These are phyloP conservation scores for Apamea sordens DNA, from an alignment of 2,888 invertebrate species.

Conservation along the genomic window DNA sequence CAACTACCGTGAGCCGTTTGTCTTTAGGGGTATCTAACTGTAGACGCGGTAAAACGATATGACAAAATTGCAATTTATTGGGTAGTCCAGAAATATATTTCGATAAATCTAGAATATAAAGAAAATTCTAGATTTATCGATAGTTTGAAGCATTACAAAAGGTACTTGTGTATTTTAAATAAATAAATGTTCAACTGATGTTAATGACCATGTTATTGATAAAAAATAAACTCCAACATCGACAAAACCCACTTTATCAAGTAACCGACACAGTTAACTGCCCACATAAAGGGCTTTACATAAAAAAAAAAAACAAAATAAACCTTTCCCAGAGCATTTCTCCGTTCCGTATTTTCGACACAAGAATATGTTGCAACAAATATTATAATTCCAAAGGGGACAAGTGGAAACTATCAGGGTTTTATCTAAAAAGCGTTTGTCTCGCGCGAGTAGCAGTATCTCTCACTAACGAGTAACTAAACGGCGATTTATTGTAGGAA, in stretches of 20 bases:
- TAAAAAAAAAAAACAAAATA: background rate
- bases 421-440: conserved; percentile 65
- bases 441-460: conserved; percentile 52
- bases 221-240: conserved; percentile 14
- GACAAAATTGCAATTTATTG: background rate
- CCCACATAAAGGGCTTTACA: background rate
- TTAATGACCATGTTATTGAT: background rate
- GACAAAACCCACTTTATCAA: background rate
- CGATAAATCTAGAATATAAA: background rate
- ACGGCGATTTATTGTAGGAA: conserved; percentile 57
- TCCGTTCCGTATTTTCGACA: conserved; percentile 30
- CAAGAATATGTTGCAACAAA: conserved; percentile 37
- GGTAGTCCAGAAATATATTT: background rate
- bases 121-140: no score
- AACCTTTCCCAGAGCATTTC: conserved; percentile 22
- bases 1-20: background rate
- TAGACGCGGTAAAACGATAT: background rate
- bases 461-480: conserved; percentile 60
- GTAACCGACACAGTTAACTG: background rate
- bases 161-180: background rate
- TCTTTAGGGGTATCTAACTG: background rate
- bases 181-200: background rate
- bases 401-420: conserved; percentile 45
- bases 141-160: background rate
- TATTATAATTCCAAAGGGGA: conserved; percentile 53